These are phyloP conservation scores for Dryomyza anilis DNA, from an alignment of 2,888 invertebrate genomes.

Conservation along the genomic window DNA sequence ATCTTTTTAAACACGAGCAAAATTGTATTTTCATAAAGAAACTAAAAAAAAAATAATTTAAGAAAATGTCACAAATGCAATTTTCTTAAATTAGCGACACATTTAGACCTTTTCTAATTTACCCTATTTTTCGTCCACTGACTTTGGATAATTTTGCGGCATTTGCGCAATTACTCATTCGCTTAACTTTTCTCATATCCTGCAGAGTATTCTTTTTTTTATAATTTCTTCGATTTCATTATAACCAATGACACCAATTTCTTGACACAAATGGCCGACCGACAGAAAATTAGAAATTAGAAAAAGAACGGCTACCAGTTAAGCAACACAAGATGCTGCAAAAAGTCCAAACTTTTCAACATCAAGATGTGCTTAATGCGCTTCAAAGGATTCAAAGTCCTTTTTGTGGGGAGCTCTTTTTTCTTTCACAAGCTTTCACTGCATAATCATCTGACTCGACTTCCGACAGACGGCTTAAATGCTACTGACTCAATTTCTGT, in stretches of 20 bases:
- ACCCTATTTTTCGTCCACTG: too few species aligned
- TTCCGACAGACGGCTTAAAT: background rate
- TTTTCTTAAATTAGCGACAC: background rate
- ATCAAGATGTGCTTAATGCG: background rate
- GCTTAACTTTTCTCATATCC: slow-evolving; percentile 4
- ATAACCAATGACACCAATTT: background rate
- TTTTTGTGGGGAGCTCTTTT: background rate
- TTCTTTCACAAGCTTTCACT: background rate
- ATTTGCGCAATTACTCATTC: slow-evolving; percentile 6
- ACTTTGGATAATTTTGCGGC: background rate
- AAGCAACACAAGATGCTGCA: too few species aligned
- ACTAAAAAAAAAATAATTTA: too few species aligned
- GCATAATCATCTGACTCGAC: background rate
- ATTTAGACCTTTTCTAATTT: too few species aligned
- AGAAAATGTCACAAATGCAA: too few species aligned
- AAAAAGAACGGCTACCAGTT: too few species aligned
- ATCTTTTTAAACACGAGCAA: too few species aligned
- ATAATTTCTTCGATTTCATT: background rate
- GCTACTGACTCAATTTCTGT: background rate
- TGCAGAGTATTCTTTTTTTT: background rate
- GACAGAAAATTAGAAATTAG: too few species aligned
- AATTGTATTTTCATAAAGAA: too few species aligned
- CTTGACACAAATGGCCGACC: background rate
- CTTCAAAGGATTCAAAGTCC: background rate
- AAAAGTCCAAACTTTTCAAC: too few species aligned